Base-by-base conservation (phyloP, 2,888 invertebrate genomes). In the Callyntrura sp. region DNA sequence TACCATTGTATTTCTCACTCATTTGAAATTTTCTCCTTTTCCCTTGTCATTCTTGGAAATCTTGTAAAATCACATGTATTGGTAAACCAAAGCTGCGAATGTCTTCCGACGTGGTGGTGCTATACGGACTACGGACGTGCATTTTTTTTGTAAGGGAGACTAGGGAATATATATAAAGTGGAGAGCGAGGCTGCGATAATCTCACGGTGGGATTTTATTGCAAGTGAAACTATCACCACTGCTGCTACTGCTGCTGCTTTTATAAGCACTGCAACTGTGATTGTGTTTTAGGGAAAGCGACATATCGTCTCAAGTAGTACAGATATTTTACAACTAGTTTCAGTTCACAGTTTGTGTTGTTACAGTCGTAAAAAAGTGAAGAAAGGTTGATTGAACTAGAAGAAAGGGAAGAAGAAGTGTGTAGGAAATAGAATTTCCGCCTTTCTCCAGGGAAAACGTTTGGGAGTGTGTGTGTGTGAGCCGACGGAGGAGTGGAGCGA, bases 191-290 rank as follows among this genome's bases (percentile, higher is more conserved):
- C n/a, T n/a, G 81, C 68, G 87, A 87, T 87, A 87, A 87, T 87
- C 81, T 87, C 81, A 87, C 87, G 81, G 87, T 87, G 87, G 87
- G 87, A 87, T 87, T 87, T 87, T 87, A 87, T 87, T 78, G 86
- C 78, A 65, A 65, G 28, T 68, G 87, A 86, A 86, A 86, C 14
- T 17, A 62, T 11, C 12, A 62, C 12, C 17, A 11, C 23, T 17
- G 11, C 17, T 62, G 35, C 6, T 17, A 1, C 25, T 28, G n/a
- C 14, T 35, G 11, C 9, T 25, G 12, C n/a, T n/a, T n/a, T n/a
- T n/a, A n/a, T n/a, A n/a, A n/a, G n/a, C n/a, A n/a, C n/a, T n/a
- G n/a, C 68, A 0, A 73, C 87, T 87, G 87, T 87, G 87, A 87
- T 87, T 87, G 87, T 81, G 70, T 87, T 87, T 86, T 78, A 81